Conservation (phyloP, 2,113 vertebrate genomes). For the Varanus salvator region DNA sequence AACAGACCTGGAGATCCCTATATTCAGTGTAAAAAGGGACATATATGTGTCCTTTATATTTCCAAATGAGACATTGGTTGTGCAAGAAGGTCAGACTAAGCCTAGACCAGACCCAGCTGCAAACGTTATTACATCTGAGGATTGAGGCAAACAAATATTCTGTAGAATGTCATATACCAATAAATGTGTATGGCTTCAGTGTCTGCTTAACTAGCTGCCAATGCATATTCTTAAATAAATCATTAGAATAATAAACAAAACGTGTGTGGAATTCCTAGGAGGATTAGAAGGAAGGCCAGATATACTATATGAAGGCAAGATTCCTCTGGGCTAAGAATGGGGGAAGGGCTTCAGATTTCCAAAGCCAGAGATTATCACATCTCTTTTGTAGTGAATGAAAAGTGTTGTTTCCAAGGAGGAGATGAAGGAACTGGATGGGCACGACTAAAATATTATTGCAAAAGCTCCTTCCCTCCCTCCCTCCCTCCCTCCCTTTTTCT, state of each 20-base stretch:
- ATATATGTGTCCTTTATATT: neutral
- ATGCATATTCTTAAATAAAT: conserved; percentile 57
- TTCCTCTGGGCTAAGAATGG: conserved; percentile 55
- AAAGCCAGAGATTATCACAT: conserved; percentile 42
- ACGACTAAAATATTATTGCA: conserved; percentile 35
- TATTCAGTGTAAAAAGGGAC: neutral
- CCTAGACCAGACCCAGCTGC: conserved; percentile 38
- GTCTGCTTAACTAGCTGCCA: conserved; percentile 60
- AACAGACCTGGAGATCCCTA: neutral
- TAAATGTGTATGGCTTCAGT: conserved; percentile 61
- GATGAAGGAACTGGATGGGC: conserved; percentile 31
- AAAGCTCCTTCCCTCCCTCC: neutral
- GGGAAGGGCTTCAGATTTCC: conserved; percentile 61
- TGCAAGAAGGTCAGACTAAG: conserved; percentile 15
- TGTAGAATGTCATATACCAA: conserved; percentile 48
- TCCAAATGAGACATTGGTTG: conserved; percentile 1
- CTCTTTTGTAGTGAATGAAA: conserved; percentile 44
- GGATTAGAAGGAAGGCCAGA: conserved; percentile 66
- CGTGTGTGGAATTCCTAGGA: conserved; percentile 65
- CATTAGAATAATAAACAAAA: conserved; percentile 64
- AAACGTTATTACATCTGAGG: conserved; percentile 37
- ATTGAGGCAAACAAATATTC: conserved; percentile 21
- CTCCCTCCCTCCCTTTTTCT: neutral
- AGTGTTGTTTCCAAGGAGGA: conserved; percentile 45
- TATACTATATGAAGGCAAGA: conserved; percentile 66